Evolutionary conservation across 1,140 invertebrate genomes (phyloP).

Genomic region (Acyrthosiphon pisum): DNA sequence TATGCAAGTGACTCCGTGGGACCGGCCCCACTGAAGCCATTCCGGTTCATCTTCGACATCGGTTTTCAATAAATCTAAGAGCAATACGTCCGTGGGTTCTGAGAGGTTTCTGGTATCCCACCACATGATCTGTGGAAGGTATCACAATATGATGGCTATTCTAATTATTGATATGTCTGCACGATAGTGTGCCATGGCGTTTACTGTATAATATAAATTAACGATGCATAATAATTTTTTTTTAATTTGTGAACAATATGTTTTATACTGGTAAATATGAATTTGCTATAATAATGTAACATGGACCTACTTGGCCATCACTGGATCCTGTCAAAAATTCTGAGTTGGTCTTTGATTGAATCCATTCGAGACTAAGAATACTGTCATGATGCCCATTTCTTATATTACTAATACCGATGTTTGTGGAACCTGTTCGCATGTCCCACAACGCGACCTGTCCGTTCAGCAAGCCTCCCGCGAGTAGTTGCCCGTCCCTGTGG

Average conservation of each 20-base stretch:
- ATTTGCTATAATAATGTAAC: background rate
- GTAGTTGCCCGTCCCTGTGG: constrained; percentile 84
- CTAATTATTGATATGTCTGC: too few relatives aligned
- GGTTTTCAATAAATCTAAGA: constrained; percentile 65
- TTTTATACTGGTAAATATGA: background rate
- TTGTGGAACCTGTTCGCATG: constrained; percentile 73
- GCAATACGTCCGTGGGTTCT: constrained; percentile 68
- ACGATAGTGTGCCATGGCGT: too few relatives aligned
- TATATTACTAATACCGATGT: constrained; percentile 67
- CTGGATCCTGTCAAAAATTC: constrained; percentile 70
- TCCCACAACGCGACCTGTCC: constrained; percentile 90
- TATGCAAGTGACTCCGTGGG: constrained; percentile 67
- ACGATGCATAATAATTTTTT: too few relatives aligned
- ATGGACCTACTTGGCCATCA: constrained; percentile 67
- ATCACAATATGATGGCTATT: too few relatives aligned
- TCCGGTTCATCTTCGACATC: constrained; percentile 56
- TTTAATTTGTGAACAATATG: background rate
- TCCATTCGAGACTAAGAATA: constrained; percentile 74
- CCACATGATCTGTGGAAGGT: constrained; percentile 65
- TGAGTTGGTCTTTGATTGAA: constrained; percentile 66
- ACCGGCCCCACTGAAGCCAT: constrained; percentile 61
- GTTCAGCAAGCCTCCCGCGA: constrained; percentile 87
- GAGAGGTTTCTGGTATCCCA: constrained; percentile 72
- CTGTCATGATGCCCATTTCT: constrained; percentile 81
- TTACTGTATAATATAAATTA: too few relatives aligned